These are phyloP conservation scores for Diadumene lineata DNA, from an alignment of 92 coral and sea anemone genomes.

Conservation along the genomic window DNA sequence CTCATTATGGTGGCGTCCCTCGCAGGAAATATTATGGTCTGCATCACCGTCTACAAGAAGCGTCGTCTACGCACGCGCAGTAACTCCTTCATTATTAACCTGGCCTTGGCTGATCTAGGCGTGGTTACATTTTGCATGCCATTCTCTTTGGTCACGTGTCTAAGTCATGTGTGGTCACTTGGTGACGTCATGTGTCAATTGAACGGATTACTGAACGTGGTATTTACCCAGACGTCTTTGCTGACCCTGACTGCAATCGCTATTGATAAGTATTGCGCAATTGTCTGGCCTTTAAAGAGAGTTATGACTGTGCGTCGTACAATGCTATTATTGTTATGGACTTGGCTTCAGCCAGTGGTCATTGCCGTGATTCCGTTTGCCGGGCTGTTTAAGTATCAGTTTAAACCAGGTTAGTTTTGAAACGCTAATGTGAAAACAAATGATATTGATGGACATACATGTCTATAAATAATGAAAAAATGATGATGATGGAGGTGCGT, in stretches of 20 bases:
- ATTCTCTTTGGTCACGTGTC: conserved; percentile 71
- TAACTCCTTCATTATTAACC: conserved; percentile 67
- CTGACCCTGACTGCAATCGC: conserved; percentile 75
- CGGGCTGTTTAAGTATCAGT: conserved; percentile 55
- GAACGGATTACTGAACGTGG: conserved; percentile 75
- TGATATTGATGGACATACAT: neutral
- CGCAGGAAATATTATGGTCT: conserved; percentile 70
- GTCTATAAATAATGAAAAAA: neutral
- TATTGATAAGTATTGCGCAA: conserved; percentile 75
- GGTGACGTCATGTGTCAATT: conserved; percentile 68
- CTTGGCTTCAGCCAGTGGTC: conserved; percentile 69
- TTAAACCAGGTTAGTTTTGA: conserved; percentile 66
- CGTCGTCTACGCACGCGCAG: conserved; percentile 81
- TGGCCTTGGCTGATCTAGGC: conserved; percentile 75
- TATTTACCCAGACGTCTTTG: conserved; percentile 74
- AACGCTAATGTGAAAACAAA: neutral
- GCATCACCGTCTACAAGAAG: conserved; percentile 58
- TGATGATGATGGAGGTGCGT: neutral
- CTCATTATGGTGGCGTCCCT: conserved; percentile 63
- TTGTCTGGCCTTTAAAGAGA: conserved; percentile 72
- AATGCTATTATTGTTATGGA: conserved; percentile 52
- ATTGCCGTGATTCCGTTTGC: conserved; percentile 66
- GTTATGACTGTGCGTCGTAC: conserved; percentile 53
- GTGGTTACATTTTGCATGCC: conserved; percentile 77
- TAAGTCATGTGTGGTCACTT: conserved; percentile 61